phyloP scores from a whole-genome alignment of 2,888 invertebrate genomes.

The Dryomyza anilis region DNA sequence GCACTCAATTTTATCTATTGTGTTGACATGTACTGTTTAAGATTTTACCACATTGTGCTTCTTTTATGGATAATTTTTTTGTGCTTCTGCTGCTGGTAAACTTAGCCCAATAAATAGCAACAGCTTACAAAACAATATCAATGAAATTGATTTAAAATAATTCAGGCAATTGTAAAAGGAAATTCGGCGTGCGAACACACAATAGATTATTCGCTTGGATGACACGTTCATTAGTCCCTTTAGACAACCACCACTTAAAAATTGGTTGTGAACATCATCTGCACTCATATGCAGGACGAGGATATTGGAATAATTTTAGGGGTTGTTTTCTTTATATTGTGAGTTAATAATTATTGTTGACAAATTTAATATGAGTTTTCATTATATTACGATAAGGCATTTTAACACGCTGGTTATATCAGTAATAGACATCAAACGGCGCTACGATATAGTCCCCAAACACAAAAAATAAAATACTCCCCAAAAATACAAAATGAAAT shows the following conservation, averaged over 20 bases:
- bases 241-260: slow-evolving; percentile 28
- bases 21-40: slow-evolving; percentile 47
- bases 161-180: slow-evolving; percentile 34
- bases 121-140: slow-evolving; percentile 31
- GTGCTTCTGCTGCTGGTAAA: slow-evolving; percentile 1
- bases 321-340: slow-evolving; percentile 28
- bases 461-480: no score
- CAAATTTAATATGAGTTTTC: slow-evolving; percentile 32
- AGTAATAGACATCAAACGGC: no score
- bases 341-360: slow-evolving; percentile 31
- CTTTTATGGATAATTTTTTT: slow-evolving; percentile 21
- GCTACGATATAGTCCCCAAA: no score
- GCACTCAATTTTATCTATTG: slow-evolving; percentile 45
- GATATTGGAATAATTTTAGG: slow-evolving; percentile 11
- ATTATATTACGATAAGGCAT: slow-evolving; percentile 18
- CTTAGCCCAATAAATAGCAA: slow-evolving; percentile 28
- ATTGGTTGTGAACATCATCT: slow-evolving; percentile 27
- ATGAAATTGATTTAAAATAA: slow-evolving; percentile 36
- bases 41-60: slow-evolving; percentile 24
- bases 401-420: no score
- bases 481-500: no score
- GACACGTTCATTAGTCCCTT: slow-evolving; percentile 36
- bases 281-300: slow-evolving; percentile 21
- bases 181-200: slow-evolving; percentile 27
- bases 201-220: slow-evolving; percentile 39